Evolutionary conservation across 2,888 invertebrate genomes (phyloP), one percentile per base, ranked within the genome.

Genomic region (Trilocha varians): DNA sequence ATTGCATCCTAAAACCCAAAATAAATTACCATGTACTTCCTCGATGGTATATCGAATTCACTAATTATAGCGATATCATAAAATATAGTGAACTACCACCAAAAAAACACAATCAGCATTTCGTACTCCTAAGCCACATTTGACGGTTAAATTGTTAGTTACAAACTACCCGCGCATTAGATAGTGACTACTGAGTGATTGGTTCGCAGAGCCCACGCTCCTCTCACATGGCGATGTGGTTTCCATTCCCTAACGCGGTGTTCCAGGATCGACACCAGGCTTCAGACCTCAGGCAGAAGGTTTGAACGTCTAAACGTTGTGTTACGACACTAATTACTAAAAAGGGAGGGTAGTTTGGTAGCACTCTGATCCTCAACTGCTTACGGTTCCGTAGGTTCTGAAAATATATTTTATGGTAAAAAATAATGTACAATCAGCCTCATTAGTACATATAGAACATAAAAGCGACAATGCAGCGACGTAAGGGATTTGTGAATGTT

Each of bases 191-290:
- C 47, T 40, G 48, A 55, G 59, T 49, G 49, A 57, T 59, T 59
- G 68, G 57, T 80, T 85, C 77, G 60, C 87, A 88, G 88, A 88
- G 87, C 62, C 87, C 87, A 54, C 82, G 87, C 56, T 86, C 87
- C 65, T 77, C 86, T 52, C 84, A 87, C 72, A 78, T 83, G 70
- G 87, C 88, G 68, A 78, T 85, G 75, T 88, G 88, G 88, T 88
- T 88, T 71, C 88, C 88, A 68, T 88, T 88, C 69, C 84, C 87
- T 71, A 85, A 87, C 73, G 87, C 88, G 51, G 84, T 88, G 70
- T 87, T 88, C 75, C 78, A 75, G 62, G 87, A 88, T 57, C 76
- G 78, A 67, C 71, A 64, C 46, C 78, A 88, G 63, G 69, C 73
- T 43, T 79, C 82, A 59, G 83, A 83, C 55, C 73, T 85, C 56